A percentile compares a stretch with the other conserved stretches of the same genome.
Evolutionary conservation across 2,113 vertebrate species (phyloP).

Genomic region (Orthonyx spaldingii): DNA sequence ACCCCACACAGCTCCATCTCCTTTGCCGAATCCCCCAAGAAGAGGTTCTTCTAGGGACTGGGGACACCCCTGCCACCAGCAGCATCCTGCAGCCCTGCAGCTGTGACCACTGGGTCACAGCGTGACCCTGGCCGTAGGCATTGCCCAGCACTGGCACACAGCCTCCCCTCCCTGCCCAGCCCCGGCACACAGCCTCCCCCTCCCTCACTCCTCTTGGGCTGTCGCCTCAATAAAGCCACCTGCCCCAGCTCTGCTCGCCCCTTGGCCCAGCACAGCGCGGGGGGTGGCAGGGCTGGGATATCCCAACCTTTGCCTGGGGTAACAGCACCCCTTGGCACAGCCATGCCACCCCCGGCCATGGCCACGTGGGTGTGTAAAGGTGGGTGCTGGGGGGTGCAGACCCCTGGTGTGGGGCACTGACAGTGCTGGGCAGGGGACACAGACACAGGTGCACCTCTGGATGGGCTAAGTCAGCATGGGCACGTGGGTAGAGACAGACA

Average conservation of each 20-base stretch:
- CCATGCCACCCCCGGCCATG: rapidly evolving
- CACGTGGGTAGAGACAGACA: rapidly evolving
- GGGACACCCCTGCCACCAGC: background rate
- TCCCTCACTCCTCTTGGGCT: background rate
- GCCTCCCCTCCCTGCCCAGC: background rate
- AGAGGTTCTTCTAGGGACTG: background rate
- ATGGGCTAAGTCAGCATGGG: rapidly evolving
- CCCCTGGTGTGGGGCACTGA: too few relatives aligned
- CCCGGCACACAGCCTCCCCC: rapidly evolving
- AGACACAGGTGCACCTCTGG: rapidly evolving
- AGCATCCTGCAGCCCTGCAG: background rate
- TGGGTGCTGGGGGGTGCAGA: background rate
- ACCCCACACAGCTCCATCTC: background rate
- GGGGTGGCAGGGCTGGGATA: background rate
- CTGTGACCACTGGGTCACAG: rapidly evolving
- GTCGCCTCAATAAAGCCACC: background rate
- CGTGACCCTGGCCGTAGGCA: rapidly evolving
- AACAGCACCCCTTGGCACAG: background rate
- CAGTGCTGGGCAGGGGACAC: rapidly evolving
- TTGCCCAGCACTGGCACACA: rapidly evolving
- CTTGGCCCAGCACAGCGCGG: rapidly evolving
- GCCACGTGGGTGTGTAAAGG: rapidly evolving
- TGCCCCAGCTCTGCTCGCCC: background rate
- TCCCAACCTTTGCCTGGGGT: background rate
- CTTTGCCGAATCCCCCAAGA: background rate